Evolutionary conservation across 2,888 invertebrate species (phyloP), one percentile per base, ranked within the genome.

Genomic region (Andricus quercusramuli): DNA sequence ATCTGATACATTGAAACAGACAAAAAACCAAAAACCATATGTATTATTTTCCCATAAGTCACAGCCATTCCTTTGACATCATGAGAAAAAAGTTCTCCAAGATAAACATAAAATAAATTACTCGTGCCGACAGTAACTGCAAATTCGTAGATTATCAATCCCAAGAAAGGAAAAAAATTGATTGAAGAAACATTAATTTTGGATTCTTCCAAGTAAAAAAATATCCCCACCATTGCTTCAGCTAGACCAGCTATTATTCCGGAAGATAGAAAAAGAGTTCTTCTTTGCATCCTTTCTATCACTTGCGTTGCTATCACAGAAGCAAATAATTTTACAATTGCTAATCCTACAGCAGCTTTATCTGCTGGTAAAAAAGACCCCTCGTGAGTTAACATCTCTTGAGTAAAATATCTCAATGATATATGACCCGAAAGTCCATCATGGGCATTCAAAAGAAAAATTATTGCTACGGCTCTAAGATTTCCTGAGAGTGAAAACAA

Each of bases 21-120:
- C 22, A 94, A 92, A 86, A 95, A 95, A 1, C 94, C 94, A 92
- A 94, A 94, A 67, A 94, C 87, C 77, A 95, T 94, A 51, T 94
- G 95, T 84, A 94, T 94, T 88, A 95, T 94, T 80, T 95, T 94
- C 78, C 95, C 94, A 11, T 95, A 93, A 83, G 95, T 95, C 44
- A 95, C 95, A 0, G 96, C 95, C 82, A 95, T 93, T 1, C 95
- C 95, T 87, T 95, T 94, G 37, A 95, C 95, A 85, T 95, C 93
- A 6, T 94, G 93, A 62, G 96, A 94, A 90, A 96, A 95, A 89
- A 95, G 93, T 91, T 95, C 95, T 4, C 95, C 95, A 65, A 95
- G 94, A 77, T 95, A 94, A 64, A 95, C 94, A 88, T 95, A 95
- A 44, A 95, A 95, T 85, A 95, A 93, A 4, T 95, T 95, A 1